These are phyloP conservation scores for Oxygymnocypris stewartii DNA, from an alignment of 2,113 vertebrate genomes.

Conservation along the genomic window DNA sequence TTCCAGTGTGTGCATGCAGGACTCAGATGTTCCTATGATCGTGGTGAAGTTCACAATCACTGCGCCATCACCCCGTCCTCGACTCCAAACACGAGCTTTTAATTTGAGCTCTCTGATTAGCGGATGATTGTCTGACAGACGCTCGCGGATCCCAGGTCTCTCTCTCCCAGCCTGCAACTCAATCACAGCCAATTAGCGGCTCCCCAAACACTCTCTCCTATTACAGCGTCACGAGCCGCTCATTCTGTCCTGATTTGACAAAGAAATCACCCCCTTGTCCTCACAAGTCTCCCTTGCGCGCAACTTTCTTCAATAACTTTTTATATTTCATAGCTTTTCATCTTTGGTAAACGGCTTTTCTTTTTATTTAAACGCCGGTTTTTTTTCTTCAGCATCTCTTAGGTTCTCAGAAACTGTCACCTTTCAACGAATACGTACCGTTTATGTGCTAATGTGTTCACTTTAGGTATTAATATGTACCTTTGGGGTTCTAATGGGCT, in stretches of 20 bases:
- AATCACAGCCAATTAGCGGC: conserved; percentile 82
- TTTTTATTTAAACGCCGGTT: too few relatives aligned
- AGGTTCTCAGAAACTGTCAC: too few relatives aligned
- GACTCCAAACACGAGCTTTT: conserved; percentile 79
- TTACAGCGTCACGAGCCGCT: conserved; percentile 84
- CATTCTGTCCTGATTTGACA: conserved; percentile 88
- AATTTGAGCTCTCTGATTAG: conserved; percentile 84
- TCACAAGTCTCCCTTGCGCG: not conserved
- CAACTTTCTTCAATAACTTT: not conserved
- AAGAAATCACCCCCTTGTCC: conserved; percentile 80
- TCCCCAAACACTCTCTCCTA: conserved; percentile 85
- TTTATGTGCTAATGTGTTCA: too few relatives aligned
- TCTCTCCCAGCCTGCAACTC: conserved; percentile 81
- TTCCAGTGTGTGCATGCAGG: not conserved
- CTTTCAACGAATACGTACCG: too few relatives aligned
- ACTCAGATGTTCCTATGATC: not conserved
- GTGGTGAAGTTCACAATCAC: not conserved
- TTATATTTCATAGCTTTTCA: not conserved
- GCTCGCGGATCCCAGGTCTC: conserved; percentile 70
- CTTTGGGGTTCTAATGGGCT: not conserved
- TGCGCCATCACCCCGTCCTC: conserved; percentile 75
- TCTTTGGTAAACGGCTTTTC: not conserved
- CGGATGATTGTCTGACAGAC: conserved; percentile 84
- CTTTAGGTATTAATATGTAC: not conserved
- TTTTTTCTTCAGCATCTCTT: too few relatives aligned